Conservation (phyloP, 2,113 vertebrate species). For the Blennius ocellaris region DNA sequence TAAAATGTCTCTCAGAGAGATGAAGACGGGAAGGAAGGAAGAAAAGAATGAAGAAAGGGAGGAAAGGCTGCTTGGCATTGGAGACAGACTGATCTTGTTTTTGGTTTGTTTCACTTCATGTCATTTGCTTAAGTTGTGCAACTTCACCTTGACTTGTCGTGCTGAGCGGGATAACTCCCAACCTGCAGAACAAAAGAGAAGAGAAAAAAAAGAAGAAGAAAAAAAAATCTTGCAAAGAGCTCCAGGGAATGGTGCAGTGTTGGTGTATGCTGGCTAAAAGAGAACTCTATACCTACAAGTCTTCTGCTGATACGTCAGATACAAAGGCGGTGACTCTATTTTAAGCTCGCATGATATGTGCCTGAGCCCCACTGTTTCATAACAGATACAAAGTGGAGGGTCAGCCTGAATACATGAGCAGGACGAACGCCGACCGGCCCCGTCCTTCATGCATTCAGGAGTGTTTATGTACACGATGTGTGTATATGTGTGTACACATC, state of each 20-base stretch:
- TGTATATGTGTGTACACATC: constrained; percentile 24
- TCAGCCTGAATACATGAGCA: constrained; percentile 54
- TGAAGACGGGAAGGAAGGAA: constrained; percentile 11
- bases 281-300: constrained; percentile 41
- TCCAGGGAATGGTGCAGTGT: constrained; percentile 39
- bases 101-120: constrained; percentile 45
- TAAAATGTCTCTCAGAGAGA: constrained; percentile 31
- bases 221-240: constrained; percentile 44
- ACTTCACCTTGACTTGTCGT: constrained; percentile 54
- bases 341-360: constrained; percentile 69
- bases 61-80: constrained; percentile 43
- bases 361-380: constrained; percentile 49
- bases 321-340: constrained; percentile 56
- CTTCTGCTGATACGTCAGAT: constrained; percentile 58
- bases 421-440: constrained; percentile 17
- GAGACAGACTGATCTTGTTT: constrained; percentile 49
- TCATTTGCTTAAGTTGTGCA: constrained; percentile 59
- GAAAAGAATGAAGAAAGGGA: constrained; percentile 4
- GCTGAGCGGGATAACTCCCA: constrained; percentile 64
- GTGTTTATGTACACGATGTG: constrained; percentile 42
- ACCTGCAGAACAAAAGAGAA: constrained; percentile 51
- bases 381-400: constrained; percentile 39
- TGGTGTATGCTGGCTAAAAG: constrained; percentile 48
- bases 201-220: constrained; percentile 11
- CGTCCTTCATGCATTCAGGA: constrained; percentile 50